These are phyloP conservation scores for Congeria kusceri DNA, from an alignment of 2,888 invertebrate species.

Conservation along the genomic window DNA sequence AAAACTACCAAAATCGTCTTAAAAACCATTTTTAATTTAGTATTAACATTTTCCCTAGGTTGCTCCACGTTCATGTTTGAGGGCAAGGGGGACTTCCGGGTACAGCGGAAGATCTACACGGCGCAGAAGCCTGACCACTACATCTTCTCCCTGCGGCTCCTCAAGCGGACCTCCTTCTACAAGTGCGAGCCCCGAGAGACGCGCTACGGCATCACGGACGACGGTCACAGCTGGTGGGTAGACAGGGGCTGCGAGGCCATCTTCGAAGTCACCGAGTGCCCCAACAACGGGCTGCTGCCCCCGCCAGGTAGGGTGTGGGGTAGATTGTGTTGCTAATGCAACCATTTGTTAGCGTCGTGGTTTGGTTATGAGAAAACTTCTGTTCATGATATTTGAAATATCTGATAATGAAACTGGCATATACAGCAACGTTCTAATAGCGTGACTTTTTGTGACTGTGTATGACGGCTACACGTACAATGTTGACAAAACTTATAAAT, in stretches of 20 bases:
- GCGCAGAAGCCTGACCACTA: conserved; percentile 39
- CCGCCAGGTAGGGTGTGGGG: conserved; percentile 36
- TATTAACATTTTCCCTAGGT: background rate
- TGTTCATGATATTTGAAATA: no score
- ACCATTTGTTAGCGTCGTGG: no score
- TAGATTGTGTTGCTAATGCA: no score
- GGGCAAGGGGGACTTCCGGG: conserved; percentile 52
- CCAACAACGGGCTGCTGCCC: conserved; percentile 28
- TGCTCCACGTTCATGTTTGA: conserved; percentile 42
- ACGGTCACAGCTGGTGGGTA: conserved; percentile 71
- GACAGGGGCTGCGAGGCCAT: conserved; percentile 70
- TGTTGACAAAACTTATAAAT: no score
- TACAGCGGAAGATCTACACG: conserved; percentile 44
- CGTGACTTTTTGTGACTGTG: no score
- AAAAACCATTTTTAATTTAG: background rate
- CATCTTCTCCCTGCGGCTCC: conserved; percentile 49
- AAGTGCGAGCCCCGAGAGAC: conserved; percentile 57
- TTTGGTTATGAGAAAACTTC: no score
- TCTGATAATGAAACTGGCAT: no score
- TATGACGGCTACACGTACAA: no score
- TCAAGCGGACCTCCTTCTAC: conserved; percentile 66
- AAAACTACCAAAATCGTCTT: no score
- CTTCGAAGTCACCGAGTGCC: conserved; percentile 65
- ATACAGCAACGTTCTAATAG: no score
- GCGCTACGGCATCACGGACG: conserved; percentile 38